Evolutionary conservation across 2,888 invertebrate genomes (phyloP).

Genomic region (Zaprionus lineosus): DNA sequence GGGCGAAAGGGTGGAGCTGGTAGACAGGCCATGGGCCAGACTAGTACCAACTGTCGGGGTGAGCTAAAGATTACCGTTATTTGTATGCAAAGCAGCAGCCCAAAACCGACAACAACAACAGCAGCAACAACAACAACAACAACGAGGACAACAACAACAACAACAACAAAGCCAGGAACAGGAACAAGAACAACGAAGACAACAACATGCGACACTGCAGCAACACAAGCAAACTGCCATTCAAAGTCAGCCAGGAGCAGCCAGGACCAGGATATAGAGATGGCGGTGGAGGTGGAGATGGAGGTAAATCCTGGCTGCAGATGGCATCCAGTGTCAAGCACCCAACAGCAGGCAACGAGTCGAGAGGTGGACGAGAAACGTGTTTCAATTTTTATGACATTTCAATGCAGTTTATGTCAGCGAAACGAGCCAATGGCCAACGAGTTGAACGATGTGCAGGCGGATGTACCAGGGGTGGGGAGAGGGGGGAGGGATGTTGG

Average conservation of each 20-base stretch:
- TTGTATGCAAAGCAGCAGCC: conserved; percentile 69
- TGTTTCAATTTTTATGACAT: conserved; percentile 74
- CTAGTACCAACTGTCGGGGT: conserved; percentile 12
- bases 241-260: conserved; percentile 35
- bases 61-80: conserved; percentile 61
- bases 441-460: too few species aligned
- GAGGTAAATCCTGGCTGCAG: conserved; percentile 23
- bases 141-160: conserved; percentile 25
- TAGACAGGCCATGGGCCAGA: conserved; percentile 8
- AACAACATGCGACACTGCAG: conserved; percentile 28
- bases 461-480: not conserved
- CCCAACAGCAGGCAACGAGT: not conserved
- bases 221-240: conserved; percentile 44
- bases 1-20: conserved; percentile 6
- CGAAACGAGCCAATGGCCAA: conserved; percentile 55
- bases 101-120: conserved; percentile 52
- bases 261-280: conserved; percentile 3
- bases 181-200: conserved; percentile 22
- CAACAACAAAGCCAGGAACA: conserved; percentile 18
- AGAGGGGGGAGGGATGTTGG: not conserved
- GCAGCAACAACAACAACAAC: conserved; percentile 36
- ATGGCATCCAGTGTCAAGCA: conserved; percentile 17
- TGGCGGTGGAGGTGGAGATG: not conserved
- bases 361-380: conserved; percentile 42
- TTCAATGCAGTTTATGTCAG: conserved; percentile 72